Evolutionary conservation across 2,888 invertebrate genomes (phyloP).

Genomic region (Cenopis cana): DNA sequence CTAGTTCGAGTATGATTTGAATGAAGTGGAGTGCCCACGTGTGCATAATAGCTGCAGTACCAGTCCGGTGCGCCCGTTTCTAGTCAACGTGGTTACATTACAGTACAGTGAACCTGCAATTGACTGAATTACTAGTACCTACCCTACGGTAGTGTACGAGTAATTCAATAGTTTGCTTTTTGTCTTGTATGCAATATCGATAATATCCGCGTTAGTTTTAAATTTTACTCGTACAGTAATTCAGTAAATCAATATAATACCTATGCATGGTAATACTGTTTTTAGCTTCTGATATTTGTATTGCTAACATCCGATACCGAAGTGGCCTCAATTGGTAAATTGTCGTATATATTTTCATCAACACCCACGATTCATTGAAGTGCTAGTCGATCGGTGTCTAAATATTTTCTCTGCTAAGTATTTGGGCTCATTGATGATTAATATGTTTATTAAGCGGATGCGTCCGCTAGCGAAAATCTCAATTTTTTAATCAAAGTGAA

Average conservation of each 20-base stretch:
- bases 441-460: too few relatives aligned
- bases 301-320: slow-evolving; percentile 55
- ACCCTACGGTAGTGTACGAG: too few relatives aligned
- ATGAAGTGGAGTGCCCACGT: slow-evolving; percentile 32
- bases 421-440: too few relatives aligned
- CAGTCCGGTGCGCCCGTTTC: slow-evolving; percentile 10
- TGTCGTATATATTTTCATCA: slow-evolving; percentile 55
- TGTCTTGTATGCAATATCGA: too few relatives aligned
- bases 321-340: slow-evolving; percentile 57
- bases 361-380: slow-evolving; percentile 42
- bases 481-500: too few relatives aligned
- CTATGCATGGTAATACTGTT: slow-evolving; percentile 33
- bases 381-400: slow-evolving; percentile 26
- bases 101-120: slow-evolving; percentile 61
- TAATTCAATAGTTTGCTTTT: too few relatives aligned
- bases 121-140: slow-evolving; percentile 55
- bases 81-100: slow-evolving; percentile 47
- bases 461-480: too few relatives aligned
- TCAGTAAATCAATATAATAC: too few relatives aligned
- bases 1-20: slow-evolving; percentile 25
- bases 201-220: too few relatives aligned
- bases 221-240: too few relatives aligned
- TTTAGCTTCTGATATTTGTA: slow-evolving; percentile 49
- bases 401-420: slow-evolving; percentile 22
- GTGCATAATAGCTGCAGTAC: slow-evolving; percentile 2